phyloP scores from a whole-genome alignment of 1,140 invertebrate species.

The Apis cerana region DNA sequence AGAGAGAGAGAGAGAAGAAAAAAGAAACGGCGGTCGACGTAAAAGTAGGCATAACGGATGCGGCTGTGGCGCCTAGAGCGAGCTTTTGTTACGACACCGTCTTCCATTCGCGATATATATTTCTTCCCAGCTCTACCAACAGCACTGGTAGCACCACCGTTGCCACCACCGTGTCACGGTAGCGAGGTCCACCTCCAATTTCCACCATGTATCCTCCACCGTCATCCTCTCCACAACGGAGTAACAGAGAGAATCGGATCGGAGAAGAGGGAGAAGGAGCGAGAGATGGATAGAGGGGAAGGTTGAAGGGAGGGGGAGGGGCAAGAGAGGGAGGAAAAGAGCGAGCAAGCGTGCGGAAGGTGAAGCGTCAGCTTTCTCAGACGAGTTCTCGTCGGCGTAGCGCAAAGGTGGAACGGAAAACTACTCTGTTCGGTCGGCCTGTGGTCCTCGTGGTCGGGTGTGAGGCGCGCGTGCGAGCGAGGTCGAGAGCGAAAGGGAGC shows the following conservation, averaged over 20 bases:
- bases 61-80: conserved; percentile 21
- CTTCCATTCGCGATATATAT: conserved; percentile 46
- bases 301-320: not conserved
- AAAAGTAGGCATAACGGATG: conserved; percentile 31
- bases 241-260: not conserved
- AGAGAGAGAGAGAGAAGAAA: not conserved
- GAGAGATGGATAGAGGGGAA: not conserved
- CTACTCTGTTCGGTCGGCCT: conserved; percentile 35
- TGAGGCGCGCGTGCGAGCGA: conserved; percentile 50
- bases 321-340: conserved; percentile 22
- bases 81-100: conserved; percentile 43
- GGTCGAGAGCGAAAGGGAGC: conserved; percentile 44
- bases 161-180: conserved; percentile 48
- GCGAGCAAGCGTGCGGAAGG: conserved; percentile 22
- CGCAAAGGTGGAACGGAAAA: conserved; percentile 63
- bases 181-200: conserved; percentile 38
- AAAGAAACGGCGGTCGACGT: conserved; percentile 28
- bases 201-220: conserved; percentile 6
- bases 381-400: conserved; percentile 61
- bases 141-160: not conserved
- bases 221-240: conserved; percentile 7
- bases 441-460: conserved; percentile 59
- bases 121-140: conserved; percentile 6
- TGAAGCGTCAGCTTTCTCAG: conserved; percentile 50
- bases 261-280: not conserved